A percentile compares a stretch with the other conserved stretches of the same genome.
phyloP scores from a whole-genome alignment of 2,113 vertebrate genomes.

The Balaeniceps rex region DNA sequence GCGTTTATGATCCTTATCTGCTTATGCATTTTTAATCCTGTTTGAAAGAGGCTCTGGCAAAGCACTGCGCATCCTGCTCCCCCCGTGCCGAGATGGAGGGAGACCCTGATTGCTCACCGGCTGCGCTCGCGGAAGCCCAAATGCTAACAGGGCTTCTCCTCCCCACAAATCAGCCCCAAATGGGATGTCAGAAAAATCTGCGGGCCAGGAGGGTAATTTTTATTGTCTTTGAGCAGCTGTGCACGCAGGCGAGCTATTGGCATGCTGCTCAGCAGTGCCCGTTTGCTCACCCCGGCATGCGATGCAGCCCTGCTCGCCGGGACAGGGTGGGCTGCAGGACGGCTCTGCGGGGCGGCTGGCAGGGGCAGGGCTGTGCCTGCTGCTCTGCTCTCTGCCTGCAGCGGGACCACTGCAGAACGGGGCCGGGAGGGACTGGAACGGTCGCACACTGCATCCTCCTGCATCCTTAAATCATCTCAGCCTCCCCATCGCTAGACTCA shows the following conservation, averaged over 20 bases:
- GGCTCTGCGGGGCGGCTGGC: background rate
- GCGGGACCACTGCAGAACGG: background rate
- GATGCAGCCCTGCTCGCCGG: background rate
- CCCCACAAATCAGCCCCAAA: background rate
- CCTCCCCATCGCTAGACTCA: background rate
- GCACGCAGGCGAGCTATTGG: background rate
- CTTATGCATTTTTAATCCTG: background rate
- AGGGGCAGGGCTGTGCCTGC: background rate
- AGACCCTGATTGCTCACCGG: background rate
- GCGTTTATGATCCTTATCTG: background rate
- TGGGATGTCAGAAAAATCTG: background rate
- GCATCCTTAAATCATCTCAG: background rate
- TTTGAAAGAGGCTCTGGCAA: background rate
- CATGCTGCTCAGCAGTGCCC: background rate
- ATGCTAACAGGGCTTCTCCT: background rate
- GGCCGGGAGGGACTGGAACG: background rate
- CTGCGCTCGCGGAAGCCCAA: background rate
- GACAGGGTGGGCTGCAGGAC: background rate
- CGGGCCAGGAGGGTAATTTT: background rate
- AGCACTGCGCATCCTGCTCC: accelerated
- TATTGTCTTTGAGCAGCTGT: background rate
- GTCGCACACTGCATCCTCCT: background rate
- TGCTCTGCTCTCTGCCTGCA: background rate
- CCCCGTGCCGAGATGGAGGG: accelerated
- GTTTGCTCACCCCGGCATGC: background rate